Percentiles rank a stretch among this genome's conserved stretches.
phyloP scores from a whole-genome alignment of 2,888 invertebrate genomes.

The Erebia palarica region DNA sequence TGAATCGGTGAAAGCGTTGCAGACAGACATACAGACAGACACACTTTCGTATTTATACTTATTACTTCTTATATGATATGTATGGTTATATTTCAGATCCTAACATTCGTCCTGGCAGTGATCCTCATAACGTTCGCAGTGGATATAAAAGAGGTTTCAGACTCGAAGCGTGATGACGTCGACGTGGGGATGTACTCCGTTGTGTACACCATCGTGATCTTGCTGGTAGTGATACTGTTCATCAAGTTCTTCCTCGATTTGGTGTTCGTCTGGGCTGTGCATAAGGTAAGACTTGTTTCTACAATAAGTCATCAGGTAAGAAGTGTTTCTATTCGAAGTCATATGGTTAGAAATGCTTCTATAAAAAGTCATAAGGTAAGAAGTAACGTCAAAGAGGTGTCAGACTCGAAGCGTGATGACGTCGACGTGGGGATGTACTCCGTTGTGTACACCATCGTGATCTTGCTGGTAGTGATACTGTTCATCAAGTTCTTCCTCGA shows the following conservation, averaged over 20 bases:
- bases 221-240: conserved; percentile 63
- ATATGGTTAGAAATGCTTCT: too few species aligned
- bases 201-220: conserved; percentile 67
- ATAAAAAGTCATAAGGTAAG: too few species aligned
- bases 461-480: conserved; percentile 63
- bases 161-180: conserved; percentile 54
- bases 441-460: conserved; percentile 69
- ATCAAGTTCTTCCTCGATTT: conserved; percentile 67
- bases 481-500: conserved; percentile 67
- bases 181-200: conserved; percentile 63
- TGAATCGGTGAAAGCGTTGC: too few species aligned
- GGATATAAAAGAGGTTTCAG: conserved; percentile 58
- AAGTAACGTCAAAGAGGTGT: conserved; percentile 55
- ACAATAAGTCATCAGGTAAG: too few species aligned
- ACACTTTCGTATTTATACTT: too few species aligned
- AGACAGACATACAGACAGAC: too few species aligned
- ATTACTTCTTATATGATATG: background rate
- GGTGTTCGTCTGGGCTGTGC: conserved; percentile 69
- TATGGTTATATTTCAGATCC: conserved; percentile 51
- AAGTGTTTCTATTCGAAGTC: too few species aligned
- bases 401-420: conserved; percentile 56
- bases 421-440: conserved; percentile 59
- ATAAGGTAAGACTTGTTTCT: conserved; percentile 53
- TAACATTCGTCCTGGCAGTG: conserved; percentile 66
- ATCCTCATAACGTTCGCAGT: conserved; percentile 69